A percentile compares a stretch with the other conserved stretches of the same genome.
These are phyloP conservation scores for Cosmorhoe ocellata DNA, from an alignment of 2,888 invertebrate genomes.

Conservation along the genomic window DNA sequence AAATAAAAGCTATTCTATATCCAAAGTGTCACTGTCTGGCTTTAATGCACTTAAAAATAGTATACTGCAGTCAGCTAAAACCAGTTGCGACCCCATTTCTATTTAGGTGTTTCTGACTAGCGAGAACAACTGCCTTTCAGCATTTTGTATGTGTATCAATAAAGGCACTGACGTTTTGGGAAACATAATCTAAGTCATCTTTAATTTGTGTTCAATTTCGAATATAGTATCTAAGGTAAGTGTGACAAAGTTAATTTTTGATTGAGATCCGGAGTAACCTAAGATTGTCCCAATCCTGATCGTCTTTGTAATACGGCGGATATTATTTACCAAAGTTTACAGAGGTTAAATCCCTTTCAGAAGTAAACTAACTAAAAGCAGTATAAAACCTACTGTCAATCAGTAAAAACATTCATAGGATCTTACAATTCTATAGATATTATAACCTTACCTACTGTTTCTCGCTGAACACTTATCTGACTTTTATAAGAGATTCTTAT, in stretches of 20 bases:
- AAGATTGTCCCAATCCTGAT: neutral
- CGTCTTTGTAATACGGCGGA: slow-evolving; percentile 28
- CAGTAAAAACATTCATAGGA: slow-evolving; percentile 7
- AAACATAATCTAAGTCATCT: no score
- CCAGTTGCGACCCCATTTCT: slow-evolving; percentile 16
- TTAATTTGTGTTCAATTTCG: no score
- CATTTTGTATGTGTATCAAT: neutral
- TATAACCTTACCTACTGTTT: no score
- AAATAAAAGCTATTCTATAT: neutral
- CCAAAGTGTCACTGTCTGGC: slow-evolving; percentile 8
- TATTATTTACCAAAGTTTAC: slow-evolving; percentile 35
- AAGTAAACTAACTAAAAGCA: slow-evolving; percentile 28
- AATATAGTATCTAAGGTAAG: neutral
- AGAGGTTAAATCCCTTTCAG: slow-evolving; percentile 35
- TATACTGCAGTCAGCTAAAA: slow-evolving; percentile 13
- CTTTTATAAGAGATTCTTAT: no score
- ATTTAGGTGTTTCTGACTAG: slow-evolving; percentile 11
- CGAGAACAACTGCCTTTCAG: neutral
- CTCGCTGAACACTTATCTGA: no score
- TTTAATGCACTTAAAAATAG: slow-evolving; percentile 12
- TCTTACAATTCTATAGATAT: no score
- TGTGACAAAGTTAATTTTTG: neutral
- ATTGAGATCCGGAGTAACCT: neutral
- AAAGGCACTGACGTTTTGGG: no score
- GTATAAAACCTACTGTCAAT: neutral